These are phyloP conservation scores for Trichomycterus rosablanca DNA, from an alignment of 2,113 vertebrate genomes.

Conservation along the genomic window DNA sequence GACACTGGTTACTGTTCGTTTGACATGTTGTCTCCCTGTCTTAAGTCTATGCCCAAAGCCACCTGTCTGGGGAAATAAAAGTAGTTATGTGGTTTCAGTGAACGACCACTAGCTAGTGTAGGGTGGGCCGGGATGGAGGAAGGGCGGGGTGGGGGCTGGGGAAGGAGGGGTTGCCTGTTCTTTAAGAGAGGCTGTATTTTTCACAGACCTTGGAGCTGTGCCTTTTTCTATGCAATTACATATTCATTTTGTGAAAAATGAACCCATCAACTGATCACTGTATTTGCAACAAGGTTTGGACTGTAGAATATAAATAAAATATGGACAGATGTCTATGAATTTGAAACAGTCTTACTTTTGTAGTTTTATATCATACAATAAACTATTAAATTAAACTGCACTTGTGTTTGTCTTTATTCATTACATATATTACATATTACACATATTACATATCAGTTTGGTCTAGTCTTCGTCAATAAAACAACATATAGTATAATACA, in stretches of 20 bases:
- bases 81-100: conserved; percentile 35
- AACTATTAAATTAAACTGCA: conserved; percentile 67
- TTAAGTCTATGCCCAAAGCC: conserved; percentile 30
- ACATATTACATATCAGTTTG: too few species aligned
- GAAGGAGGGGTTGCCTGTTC: conserved; percentile 42
- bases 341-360: conserved; percentile 98
- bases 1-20: conserved; percentile 56
- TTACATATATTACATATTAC: neutral
- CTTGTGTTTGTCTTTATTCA: conserved; percentile 22
- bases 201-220: conserved; percentile 95
- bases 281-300: conserved; percentile 84
- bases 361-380: conserved; percentile 99
- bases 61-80: conserved; percentile 26
- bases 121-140: too few species aligned
- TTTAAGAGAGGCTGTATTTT: conserved; percentile 73
- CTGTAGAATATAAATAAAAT: conserved; percentile 77
- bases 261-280: conserved; percentile 72
- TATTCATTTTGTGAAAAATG: conserved; percentile 67
- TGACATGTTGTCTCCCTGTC: conserved; percentile 50
- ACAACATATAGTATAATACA: too few species aligned
- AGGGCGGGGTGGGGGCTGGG: conserved; percentile 15
- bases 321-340: conserved; percentile 90
- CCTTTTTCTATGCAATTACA: conserved; percentile 99
- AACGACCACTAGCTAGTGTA: conserved; percentile 37
- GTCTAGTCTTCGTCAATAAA: too few species aligned